Conservation (phyloP, 2,888 invertebrate genomes). For the Tigriopus californicus region DNA sequence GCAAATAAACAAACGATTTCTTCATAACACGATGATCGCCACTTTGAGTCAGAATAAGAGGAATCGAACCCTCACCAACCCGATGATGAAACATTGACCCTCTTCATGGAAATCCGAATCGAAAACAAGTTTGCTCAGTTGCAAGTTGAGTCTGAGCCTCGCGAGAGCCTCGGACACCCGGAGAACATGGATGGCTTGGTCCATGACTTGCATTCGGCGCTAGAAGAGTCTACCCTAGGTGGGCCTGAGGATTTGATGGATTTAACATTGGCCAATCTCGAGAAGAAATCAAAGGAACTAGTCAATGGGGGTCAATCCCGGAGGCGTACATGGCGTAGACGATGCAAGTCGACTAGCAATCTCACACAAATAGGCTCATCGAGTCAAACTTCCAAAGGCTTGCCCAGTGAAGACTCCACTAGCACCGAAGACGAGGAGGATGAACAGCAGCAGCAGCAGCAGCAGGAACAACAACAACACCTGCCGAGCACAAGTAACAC, state of each 20-base stretch:
- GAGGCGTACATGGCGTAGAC: neutral
- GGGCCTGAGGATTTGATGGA: too few relatives aligned
- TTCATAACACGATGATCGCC: too few relatives aligned
- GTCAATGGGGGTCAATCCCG: neutral
- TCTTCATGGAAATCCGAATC: slow-evolving; percentile 4
- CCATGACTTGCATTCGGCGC: slow-evolving; percentile 7
- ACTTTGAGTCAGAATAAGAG: too few relatives aligned
- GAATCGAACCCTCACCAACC: too few relatives aligned
- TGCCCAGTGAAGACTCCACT: neutral
- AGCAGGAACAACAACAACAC: too few relatives aligned
- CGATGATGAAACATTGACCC: neutral
- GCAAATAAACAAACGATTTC: too few relatives aligned
- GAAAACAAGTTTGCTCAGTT: neutral
- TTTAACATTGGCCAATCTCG: too few relatives aligned
- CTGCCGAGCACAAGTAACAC: neutral
- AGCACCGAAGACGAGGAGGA: neutral
- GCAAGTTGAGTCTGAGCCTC: neutral
- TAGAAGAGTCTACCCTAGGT: slow-evolving; percentile 1
- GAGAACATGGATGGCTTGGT: slow-evolving; percentile 5
- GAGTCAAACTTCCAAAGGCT: neutral
- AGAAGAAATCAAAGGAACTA: too few relatives aligned
- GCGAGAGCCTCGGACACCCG: neutral
- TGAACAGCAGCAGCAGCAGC: too few relatives aligned
- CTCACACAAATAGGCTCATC: neutral
- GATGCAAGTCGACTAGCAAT: slow-evolving; percentile 2